Conservation (phyloP, 2,888 invertebrate genomes). For the Seira musarum region DNA sequence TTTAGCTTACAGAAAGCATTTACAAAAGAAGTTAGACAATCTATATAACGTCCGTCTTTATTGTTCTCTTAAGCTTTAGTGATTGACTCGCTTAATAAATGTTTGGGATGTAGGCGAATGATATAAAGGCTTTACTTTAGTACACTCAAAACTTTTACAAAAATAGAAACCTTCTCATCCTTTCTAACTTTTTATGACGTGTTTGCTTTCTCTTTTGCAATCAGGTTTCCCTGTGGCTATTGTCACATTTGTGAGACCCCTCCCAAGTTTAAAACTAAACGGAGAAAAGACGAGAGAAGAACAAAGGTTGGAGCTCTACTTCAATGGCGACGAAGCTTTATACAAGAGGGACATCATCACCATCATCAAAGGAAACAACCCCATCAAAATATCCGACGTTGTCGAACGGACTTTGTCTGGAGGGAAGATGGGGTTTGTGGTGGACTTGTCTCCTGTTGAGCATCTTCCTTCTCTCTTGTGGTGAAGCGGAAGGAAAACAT, state of each 20-base stretch:
- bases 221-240: constrained; percentile 6
- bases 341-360: constrained; percentile 15
- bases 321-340: constrained; percentile 33
- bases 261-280: not conserved
- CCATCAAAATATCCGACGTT: constrained; percentile 25
- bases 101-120: too few relatives aligned
- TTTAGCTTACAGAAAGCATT: not conserved
- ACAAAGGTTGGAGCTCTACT: constrained; percentile 1
- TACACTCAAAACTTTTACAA: not conserved
- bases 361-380: constrained; percentile 22
- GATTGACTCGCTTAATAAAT: too few relatives aligned
- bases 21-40: too few relatives aligned
- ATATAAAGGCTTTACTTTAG: not conserved
- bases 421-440: constrained; percentile 37
- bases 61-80: too few relatives aligned
- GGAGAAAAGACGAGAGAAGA: not conserved
- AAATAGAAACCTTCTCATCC: not conserved
- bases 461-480: constrained; percentile 37
- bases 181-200: not conserved
- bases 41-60: too few relatives aligned
- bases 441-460: constrained; percentile 30
- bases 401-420: constrained; percentile 25
- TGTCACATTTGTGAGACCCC: not conserved
- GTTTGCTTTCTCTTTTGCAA: not conserved
- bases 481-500: constrained; percentile 70